A percentile compares a stretch with the other conserved stretches of the same genome.
These are phyloP conservation scores for Halesus radiatus DNA, from an alignment of 1,140 invertebrate species.

Conservation along the genomic window DNA sequence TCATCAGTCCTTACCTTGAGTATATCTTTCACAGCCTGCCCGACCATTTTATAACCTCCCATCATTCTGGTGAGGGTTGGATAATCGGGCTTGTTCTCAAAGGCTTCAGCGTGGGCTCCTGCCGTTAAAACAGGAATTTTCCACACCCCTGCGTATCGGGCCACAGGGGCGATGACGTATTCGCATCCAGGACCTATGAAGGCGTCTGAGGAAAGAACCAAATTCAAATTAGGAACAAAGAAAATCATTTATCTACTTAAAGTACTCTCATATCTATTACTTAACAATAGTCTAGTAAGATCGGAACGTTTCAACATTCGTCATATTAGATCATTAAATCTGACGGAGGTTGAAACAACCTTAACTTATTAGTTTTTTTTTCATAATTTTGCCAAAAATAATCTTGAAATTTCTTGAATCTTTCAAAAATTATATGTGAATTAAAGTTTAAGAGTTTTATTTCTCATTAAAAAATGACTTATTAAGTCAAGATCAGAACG, in stretches of 20 bases:
- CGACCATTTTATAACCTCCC: slow-evolving; percentile 84
- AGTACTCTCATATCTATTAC: too few species aligned
- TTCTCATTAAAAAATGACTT: too few species aligned
- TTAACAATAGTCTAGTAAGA: background rate
- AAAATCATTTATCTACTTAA: too few species aligned
- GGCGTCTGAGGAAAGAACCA: slow-evolving; percentile 73
- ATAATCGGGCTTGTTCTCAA: slow-evolving; percentile 76
- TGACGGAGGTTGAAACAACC: background rate
- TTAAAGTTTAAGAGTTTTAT: too few species aligned
- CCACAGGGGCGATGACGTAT: slow-evolving; percentile 91
- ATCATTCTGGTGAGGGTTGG: slow-evolving; percentile 88
- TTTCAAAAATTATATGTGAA: too few species aligned
- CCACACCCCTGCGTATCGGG: slow-evolving; percentile 90
- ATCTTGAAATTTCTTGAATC: background rate
- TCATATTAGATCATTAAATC: background rate
- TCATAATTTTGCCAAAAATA: background rate
- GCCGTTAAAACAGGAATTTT: slow-evolving; percentile 89
- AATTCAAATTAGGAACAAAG: slow-evolving; percentile 15
- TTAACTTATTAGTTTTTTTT: background rate
- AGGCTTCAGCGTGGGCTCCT: slow-evolving; percentile 86
- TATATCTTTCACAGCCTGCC: slow-evolving; percentile 78
- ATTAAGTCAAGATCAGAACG: too few species aligned
- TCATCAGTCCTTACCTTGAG: slow-evolving; percentile 62
- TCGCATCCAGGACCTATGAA: slow-evolving; percentile 93
- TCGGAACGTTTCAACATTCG: background rate